These are phyloP conservation scores for Electrophaes corylata DNA, from an alignment of 2,888 invertebrate genomes.

Conservation along the genomic window DNA sequence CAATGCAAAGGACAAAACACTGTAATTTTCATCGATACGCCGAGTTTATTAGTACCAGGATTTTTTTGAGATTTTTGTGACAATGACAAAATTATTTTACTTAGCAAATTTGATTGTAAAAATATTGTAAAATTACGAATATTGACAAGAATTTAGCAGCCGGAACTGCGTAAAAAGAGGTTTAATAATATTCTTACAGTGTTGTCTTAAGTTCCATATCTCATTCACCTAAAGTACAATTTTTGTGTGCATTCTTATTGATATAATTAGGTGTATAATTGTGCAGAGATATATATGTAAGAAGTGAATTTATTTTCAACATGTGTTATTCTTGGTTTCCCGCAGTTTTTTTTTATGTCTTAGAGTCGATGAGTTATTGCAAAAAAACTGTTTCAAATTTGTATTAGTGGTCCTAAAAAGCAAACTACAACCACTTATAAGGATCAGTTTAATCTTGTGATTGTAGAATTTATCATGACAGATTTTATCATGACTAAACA, in stretches of 20 bases:
- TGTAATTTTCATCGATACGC: too few relatives aligned
- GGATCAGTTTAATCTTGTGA: neutral
- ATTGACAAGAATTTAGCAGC: conserved; percentile 38
- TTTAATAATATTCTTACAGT: conserved; percentile 30
- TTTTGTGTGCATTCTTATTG: conserved; percentile 56
- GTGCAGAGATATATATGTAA: conserved; percentile 31
- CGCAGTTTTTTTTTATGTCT: conserved; percentile 16
- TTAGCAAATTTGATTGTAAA: conserved; percentile 7
- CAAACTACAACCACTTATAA: neutral
- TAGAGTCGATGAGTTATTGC: conserved; percentile 18
- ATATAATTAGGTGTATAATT: conserved; percentile 40
- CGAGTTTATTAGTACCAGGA: too few relatives aligned
- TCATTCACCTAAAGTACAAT: conserved; percentile 66
- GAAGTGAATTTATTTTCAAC: conserved; percentile 35
- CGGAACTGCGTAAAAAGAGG: conserved; percentile 40
- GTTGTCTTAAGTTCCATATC: conserved; percentile 40
- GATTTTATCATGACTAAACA: too few relatives aligned
- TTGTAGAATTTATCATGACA: too few relatives aligned
- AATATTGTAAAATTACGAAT: neutral
- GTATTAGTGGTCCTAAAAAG: neutral
- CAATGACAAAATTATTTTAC: neutral
- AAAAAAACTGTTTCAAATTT: neutral
- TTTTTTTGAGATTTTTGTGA: neutral
- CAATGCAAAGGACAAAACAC: too few relatives aligned
- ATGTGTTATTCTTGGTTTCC: conserved; percentile 22